Evolutionary conservation across 2,888 invertebrate species (phyloP).

Genomic region (Poecilus cupreus): DNA sequence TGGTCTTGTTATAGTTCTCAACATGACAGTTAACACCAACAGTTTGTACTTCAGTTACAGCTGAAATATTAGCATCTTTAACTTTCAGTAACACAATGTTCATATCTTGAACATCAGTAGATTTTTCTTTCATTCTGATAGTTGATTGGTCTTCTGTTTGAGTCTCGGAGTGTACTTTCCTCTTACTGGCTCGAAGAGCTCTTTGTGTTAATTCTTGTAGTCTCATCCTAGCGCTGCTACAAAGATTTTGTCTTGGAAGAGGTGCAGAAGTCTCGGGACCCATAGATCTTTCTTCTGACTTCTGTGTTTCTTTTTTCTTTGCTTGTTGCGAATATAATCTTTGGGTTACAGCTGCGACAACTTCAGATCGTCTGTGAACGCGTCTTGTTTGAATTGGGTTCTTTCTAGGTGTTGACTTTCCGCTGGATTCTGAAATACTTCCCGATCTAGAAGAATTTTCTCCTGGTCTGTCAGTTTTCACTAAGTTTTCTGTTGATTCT

Average conservation of each 20-base stretch:
- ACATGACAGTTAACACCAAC: slow-evolving; percentile 73
- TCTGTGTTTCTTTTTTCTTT: slow-evolving; percentile 72
- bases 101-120: slow-evolving; percentile 76
- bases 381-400: slow-evolving; percentile 62
- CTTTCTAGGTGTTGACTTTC: slow-evolving; percentile 64
- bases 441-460: slow-evolving; percentile 51
- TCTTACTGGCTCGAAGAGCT: slow-evolving; percentile 75
- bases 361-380: slow-evolving; percentile 77
- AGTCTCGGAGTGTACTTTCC: slow-evolving; percentile 76
- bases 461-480: neutral
- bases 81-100: slow-evolving; percentile 71
- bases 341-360: slow-evolving; percentile 83
- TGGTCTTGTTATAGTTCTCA: slow-evolving; percentile 67
- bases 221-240: slow-evolving; percentile 77
- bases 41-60: slow-evolving; percentile 72
- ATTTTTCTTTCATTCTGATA: slow-evolving; percentile 77
- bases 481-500: slow-evolving; percentile 44
- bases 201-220: slow-evolving; percentile 77
- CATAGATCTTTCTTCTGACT: slow-evolving; percentile 73
- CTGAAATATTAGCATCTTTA: slow-evolving; percentile 70
- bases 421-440: slow-evolving; percentile 64
- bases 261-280: slow-evolving; percentile 63
- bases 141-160: slow-evolving; percentile 75
- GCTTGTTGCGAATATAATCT: slow-evolving; percentile 79
- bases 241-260: slow-evolving; percentile 64